Evolutionary conservation across 1,140 invertebrate genomes (phyloP), one percentile per base, ranked within the genome.

Genomic region (Aphis gossypii): DNA sequence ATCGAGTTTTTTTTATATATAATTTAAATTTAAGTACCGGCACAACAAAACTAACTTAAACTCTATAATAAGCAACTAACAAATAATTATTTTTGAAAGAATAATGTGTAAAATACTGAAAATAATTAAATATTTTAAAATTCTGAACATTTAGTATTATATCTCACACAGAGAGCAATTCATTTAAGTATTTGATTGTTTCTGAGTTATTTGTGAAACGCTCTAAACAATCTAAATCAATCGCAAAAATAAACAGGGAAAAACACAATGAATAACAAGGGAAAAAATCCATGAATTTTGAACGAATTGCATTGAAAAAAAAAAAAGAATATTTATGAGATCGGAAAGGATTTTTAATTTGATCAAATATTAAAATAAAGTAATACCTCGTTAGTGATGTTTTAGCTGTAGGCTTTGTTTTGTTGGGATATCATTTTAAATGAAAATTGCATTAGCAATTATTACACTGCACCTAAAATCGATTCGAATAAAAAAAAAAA

Each of bases 341-440:
- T 23, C 38, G 83, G 35, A 44, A 25, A 84, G 38, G 38, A 84
- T 41, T 41, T 23, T 84, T 41, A 84, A 84, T 84, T 84, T n/a
- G 23, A 84, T 44, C 9, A 84, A 84, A 25, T 44, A 84, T 84
- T 84, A 41, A 84, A 84, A 41, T 76, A 76, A 76, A 76, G n/a
- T 76, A n/a, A 76, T 84, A 38, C 83, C 41, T 84, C 38, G 83
- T 84, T 84, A 84, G 83, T 5, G 38, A 84, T 84, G 83, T 84
- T 84, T 25, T 84, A 25, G 35, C 41, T 41, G 83, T 41, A 84
- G 9, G 38, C 83, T 84, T 23, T 41, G 8, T 84, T 84, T 84
- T 44, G 3, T 41, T 1, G 3, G 38, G 9, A 41, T 84, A 25
- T 84, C 8, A 23, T 84, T 84, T 84, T 84, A 84, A 84, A 84